Percentiles rank a stretch among this genome's conserved stretches.
Evolutionary conservation across 2,113 vertebrate species (phyloP).

Genomic region (Chlorocebus sabaeus): DNA sequence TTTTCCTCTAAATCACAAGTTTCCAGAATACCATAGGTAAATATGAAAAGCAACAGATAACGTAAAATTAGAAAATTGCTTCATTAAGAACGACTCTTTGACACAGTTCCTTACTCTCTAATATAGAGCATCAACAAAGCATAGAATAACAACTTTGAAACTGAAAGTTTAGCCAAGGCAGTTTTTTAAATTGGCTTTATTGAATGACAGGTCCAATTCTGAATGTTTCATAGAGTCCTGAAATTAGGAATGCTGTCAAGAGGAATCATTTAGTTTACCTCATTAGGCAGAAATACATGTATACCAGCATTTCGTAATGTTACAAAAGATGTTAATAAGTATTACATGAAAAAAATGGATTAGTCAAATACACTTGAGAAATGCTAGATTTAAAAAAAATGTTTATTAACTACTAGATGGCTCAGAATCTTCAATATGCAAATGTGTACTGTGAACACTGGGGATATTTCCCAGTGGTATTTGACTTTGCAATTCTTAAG

Average conservation of each 20-base stretch:
- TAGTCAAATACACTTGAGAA: slow-evolving; percentile 25
- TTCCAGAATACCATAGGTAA: slow-evolving; percentile 51
- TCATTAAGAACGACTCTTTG: slow-evolving; percentile 31
- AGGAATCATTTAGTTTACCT: slow-evolving; percentile 7
- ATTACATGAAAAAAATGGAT: neutral
- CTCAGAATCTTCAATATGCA: neutral
- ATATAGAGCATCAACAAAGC: neutral
- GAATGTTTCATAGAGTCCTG: neutral
- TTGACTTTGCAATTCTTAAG: neutral
- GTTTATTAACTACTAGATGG: neutral
- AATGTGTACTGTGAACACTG: neutral
- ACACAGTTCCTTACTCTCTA: neutral
- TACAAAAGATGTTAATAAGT: neutral
- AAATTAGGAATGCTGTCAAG: neutral
- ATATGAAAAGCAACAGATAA: slow-evolving; percentile 48
- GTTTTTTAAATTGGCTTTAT: slow-evolving; percentile 30
- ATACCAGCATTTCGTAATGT: neutral
- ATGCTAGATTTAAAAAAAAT: neutral
- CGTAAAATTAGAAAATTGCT: slow-evolving; percentile 34
- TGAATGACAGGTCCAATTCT: slow-evolving; percentile 41
- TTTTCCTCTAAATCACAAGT: slow-evolving; percentile 64
- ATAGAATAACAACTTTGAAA: slow-evolving; percentile 42
- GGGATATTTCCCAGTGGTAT: neutral
- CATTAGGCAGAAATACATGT: slow-evolving; percentile 20
- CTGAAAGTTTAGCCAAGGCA: slow-evolving; percentile 32